Evolutionary conservation across 2,888 invertebrate genomes (phyloP).

Genomic region (Cyaniris semiargus): DNA sequence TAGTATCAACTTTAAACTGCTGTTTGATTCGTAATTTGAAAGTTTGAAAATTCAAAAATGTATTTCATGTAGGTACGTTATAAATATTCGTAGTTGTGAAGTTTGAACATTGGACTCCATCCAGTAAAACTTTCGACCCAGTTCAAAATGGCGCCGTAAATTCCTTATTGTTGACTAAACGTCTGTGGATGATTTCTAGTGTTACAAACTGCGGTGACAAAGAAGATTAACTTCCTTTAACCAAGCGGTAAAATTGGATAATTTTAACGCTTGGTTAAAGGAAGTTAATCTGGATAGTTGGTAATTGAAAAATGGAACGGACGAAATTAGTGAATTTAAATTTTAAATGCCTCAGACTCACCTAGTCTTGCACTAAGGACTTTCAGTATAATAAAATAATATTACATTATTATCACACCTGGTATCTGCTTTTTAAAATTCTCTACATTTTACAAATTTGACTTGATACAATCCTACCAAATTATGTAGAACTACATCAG

Average conservation of each 20-base stretch:
- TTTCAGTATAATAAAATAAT: too few relatives aligned
- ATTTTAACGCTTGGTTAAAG: too few relatives aligned
- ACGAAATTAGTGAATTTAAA: background rate
- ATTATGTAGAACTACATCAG: too few relatives aligned
- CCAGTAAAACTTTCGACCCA: constrained; percentile 25
- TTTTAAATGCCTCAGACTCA: background rate
- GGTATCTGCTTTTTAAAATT: too few relatives aligned
- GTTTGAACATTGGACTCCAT: constrained; percentile 16
- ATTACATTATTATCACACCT: too few relatives aligned
- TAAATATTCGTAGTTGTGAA: background rate
- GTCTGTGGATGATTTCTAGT: background rate
- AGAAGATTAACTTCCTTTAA: background rate
- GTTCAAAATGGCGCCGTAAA: constrained; percentile 2
- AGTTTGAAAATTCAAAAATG: background rate
- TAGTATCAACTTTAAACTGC: background rate
- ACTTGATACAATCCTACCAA: too few relatives aligned
- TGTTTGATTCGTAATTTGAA: background rate
- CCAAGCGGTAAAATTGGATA: background rate
- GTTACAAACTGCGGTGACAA: background rate
- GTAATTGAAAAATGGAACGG: background rate
- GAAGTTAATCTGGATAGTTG: too few relatives aligned
- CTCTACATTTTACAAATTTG: too few relatives aligned
- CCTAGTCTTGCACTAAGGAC: background rate
- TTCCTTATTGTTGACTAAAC: background rate
- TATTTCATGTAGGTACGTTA: background rate